phyloP scores from a whole-genome alignment of 2,888 invertebrate genomes.

The Sinotaia quadrata region DNA sequence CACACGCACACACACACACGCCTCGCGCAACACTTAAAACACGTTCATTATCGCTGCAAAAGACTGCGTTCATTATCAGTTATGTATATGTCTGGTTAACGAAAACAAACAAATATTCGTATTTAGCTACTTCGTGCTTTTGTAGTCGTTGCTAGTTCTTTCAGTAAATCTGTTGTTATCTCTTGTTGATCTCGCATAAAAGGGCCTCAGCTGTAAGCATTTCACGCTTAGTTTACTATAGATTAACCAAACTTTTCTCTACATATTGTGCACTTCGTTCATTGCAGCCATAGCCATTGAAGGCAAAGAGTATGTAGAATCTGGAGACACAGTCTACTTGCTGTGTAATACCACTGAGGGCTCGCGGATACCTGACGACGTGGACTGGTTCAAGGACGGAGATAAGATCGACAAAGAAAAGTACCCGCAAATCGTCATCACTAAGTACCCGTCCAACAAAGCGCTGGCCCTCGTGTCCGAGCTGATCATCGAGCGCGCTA shows the following conservation, averaged over 20 bases:
- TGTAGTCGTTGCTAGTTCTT: no score
- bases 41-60: no score
- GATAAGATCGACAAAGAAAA: conserved; percentile 53
- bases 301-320: conserved; percentile 60
- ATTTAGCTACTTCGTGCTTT: no score
- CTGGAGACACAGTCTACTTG: conserved; percentile 55
- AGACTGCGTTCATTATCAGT: no score
- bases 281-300: conserved; percentile 59
- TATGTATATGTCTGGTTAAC: no score
- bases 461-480: conserved; percentile 59
- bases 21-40: no score
- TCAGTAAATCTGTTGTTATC: background rate
- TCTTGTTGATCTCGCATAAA: background rate
- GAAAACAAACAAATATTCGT: no score
- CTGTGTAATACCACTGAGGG: conserved; percentile 66
- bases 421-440: conserved; percentile 55
- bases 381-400: conserved; percentile 67
- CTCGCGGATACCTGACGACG: conserved; percentile 62
- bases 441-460: conserved; percentile 60
- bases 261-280: no score
- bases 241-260: no score
- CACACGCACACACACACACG: conserved; percentile 7
- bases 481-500: conserved; percentile 56
- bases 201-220: background rate
- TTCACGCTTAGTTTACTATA: no score